Conservation (phyloP, 2,797 vertebrate species). For the Hydrocynus forskahlii region DNA sequence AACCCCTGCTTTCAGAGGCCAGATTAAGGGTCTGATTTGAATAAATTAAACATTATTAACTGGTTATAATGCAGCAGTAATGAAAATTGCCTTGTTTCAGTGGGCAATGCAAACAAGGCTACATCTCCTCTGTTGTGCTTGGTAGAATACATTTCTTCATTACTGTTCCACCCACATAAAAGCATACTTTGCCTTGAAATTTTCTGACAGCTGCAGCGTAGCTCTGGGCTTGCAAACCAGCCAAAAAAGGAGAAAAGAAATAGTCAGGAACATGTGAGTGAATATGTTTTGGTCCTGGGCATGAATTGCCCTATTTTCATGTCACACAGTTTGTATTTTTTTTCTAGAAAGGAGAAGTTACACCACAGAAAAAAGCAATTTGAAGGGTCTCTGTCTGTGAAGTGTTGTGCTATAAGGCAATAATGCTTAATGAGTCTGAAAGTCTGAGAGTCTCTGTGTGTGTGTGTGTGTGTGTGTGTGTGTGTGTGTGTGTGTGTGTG, state of each 20-base stretch:
- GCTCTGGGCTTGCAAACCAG: constrained; percentile 31
- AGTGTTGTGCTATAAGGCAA: constrained; percentile 40
- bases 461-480: background rate
- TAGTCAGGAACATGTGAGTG: constrained; percentile 5
- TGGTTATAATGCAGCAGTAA: background rate
- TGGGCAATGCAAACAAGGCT: background rate
- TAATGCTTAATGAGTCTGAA: constrained; percentile 37
- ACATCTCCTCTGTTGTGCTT: background rate
- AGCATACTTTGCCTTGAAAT: constrained; percentile 34
- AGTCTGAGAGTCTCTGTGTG: background rate
- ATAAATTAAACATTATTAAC: background rate
- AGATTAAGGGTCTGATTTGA: background rate
- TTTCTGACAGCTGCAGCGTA: constrained; percentile 38
- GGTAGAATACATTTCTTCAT: constrained; percentile 10
- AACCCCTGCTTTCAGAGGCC: background rate
- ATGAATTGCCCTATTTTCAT: constrained; percentile 47
- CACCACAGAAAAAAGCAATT: constrained; percentile 13
- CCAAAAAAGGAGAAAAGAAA: constrained; percentile 22
- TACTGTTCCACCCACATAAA: constrained; percentile 41
- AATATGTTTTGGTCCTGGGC: constrained; percentile 32
- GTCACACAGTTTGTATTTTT: constrained; percentile 17
- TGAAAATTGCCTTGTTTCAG: background rate
- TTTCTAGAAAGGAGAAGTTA: constrained; percentile 22
- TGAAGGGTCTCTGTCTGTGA: constrained; percentile 9
- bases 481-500: background rate